Base-by-base conservation (phyloP, 1,140 invertebrate genomes). In the Caenorhabditis latens region DNA sequence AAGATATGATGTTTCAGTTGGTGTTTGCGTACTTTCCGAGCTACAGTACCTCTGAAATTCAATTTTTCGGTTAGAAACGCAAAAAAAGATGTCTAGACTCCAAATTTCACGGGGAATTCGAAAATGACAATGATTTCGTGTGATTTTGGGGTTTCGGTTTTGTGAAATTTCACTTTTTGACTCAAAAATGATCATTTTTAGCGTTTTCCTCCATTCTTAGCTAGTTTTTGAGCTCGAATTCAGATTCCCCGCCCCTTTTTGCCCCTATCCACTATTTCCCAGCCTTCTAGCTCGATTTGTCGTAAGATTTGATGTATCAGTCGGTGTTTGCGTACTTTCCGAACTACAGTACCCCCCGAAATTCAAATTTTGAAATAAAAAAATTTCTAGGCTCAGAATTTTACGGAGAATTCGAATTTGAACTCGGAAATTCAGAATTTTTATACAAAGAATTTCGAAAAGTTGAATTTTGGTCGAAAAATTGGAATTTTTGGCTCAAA, bases 401-500 rank as follows among this genome's bases (percentile, higher is more conserved):
- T 43, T 8, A 40, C 32, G 67, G 43, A 13, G 43, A 13, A n/a
- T 79, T 43, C 8, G 19, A 53, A n/a, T n/a, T n/a, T n/a, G 14
- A 40, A 32, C 4, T 50, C 40, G 4, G 21, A 63, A 84, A 24
- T 14, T 48, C 43, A n/a, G 21, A 58, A 9, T 86, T 46, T 50
- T 42, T 32, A 46, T n/a, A n/a, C n/a, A 82, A 32, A 50, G 9
- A 82, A 48, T 82, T 82, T 82, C 46, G 46, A 24, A 32, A 75
- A 75, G 7, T 46, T 46, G 67, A 8, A 32, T 9, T 65, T 65
- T 42, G 8, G 40, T 42, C 21, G 48, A 50, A 50, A 50, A 50
- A 75, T 43, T 32, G 14, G n/a, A 75, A 75, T 24, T 19, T 75
- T 21, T 19, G 40, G 16, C 5, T 16, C 24, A 32, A 75, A 21